Conservation (phyloP, 2,113 vertebrate genomes). For the Dolichallabes microphthalmus region DNA sequence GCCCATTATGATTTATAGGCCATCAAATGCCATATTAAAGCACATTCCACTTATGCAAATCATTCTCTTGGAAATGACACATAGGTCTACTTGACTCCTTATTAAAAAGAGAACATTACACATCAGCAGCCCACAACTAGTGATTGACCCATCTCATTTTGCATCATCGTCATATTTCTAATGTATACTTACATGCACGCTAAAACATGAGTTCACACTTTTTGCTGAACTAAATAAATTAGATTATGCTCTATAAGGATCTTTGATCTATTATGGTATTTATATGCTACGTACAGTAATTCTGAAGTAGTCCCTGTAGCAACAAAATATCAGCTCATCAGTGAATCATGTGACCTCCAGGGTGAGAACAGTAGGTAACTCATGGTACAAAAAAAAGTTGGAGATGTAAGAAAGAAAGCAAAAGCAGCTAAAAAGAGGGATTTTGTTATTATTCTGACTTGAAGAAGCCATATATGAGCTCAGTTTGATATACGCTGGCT, state of each 20-base stretch:
- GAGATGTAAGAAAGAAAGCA: neutral
- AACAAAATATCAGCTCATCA: neutral
- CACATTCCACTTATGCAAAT: conserved; percentile 40
- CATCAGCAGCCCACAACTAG: conserved; percentile 7
- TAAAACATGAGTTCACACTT: neutral
- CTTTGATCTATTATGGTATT: neutral
- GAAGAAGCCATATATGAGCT: neutral
- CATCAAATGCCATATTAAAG: conserved; percentile 36
- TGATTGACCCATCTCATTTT: conserved; percentile 6
- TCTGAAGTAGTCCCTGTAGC: neutral
- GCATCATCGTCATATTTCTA: neutral
- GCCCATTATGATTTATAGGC: conserved; percentile 36
- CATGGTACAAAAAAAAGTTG: neutral
- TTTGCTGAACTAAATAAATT: neutral
- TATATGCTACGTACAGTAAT: neutral
- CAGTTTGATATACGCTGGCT: neutral
- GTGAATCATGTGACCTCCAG: neutral
- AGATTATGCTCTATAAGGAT: neutral
- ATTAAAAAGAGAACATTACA: conserved; percentile 34
- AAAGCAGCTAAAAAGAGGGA: neutral
- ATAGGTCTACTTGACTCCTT: conserved; percentile 29
- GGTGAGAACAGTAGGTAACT: neutral
- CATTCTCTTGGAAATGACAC: conserved; percentile 38
- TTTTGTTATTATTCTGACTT: neutral
- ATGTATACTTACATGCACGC: conserved; percentile 1